Evolutionary conservation across 1,140 invertebrate genomes (phyloP).

Genomic region (Aphidius ervi): DNA sequence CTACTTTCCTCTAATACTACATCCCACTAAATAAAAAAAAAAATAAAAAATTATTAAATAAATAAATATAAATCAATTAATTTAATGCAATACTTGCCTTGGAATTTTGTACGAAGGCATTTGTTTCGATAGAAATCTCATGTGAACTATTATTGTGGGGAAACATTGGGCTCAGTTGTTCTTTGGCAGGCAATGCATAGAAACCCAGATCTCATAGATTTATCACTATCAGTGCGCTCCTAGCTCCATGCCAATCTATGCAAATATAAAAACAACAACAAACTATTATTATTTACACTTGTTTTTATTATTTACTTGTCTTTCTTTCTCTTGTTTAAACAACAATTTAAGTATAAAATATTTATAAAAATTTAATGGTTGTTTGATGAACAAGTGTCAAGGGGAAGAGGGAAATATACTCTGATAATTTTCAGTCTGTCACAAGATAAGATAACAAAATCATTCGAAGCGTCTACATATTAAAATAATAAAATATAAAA

Average conservation of each 20-base stretch:
- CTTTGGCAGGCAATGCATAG: conserved; percentile 62
- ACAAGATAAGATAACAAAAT: no score
- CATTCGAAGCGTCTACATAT: no score
- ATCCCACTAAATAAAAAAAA: conserved; percentile 46
- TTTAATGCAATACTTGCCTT: conserved; percentile 40
- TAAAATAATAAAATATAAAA: no score
- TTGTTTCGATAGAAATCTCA: conserved; percentile 60
- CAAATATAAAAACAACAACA: conserved; percentile 39
- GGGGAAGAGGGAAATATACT: no score
- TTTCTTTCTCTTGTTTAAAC: background rate
- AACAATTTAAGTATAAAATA: background rate
- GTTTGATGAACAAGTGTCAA: no score
- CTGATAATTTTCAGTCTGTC: no score
- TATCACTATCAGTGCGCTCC: conserved; percentile 54
- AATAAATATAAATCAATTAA: conserved; percentile 4
- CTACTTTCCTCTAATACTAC: conserved; percentile 55
- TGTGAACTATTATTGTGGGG: conserved; percentile 61
- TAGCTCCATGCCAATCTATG: conserved; percentile 53
- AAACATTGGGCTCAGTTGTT: conserved; percentile 61
- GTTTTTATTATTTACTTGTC: no score
- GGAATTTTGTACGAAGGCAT: conserved; percentile 61
- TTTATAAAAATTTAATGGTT: no score
- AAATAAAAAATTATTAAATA: conserved; percentile 17
- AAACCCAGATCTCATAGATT: conserved; percentile 57
- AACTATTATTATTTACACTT: conserved; percentile 3